These are phyloP conservation scores for Liasis olivaceus DNA, from an alignment of 2,797 vertebrate species.

Conservation along the genomic window DNA sequence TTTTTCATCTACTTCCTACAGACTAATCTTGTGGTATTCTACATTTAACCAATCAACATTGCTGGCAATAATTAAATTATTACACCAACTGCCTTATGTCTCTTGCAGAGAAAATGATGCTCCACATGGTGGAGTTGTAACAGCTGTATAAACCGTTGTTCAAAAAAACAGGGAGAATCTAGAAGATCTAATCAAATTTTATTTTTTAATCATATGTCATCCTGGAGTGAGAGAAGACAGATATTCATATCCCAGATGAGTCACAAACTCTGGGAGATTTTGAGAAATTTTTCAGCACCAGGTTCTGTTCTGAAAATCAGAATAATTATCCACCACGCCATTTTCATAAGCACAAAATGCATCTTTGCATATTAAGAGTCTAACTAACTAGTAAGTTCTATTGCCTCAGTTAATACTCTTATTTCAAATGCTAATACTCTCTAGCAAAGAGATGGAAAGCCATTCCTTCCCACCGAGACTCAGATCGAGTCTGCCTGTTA, in stretches of 20 bases:
- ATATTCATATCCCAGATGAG: background rate
- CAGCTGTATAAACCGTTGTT: background rate
- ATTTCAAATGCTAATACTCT: background rate
- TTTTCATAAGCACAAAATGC: background rate
- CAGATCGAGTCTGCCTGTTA: background rate
- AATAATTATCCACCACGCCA: background rate
- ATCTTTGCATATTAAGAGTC: background rate
- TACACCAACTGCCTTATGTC: background rate
- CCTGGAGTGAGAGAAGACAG: background rate
- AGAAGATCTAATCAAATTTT: background rate
- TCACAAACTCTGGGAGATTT: background rate
- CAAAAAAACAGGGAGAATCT: background rate
- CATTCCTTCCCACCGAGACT: background rate
- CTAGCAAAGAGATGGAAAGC: background rate
- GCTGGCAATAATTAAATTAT: background rate
- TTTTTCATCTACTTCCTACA: constrained; percentile 63
- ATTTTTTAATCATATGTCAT: background rate
- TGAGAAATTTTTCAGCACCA: background rate
- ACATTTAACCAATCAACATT: constrained; percentile 34
- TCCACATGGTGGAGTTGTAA: background rate
- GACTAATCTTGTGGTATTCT: constrained; percentile 47
- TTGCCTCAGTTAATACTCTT: background rate
- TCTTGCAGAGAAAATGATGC: background rate
- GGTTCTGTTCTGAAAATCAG: background rate
- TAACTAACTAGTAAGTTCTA: background rate